phyloP scores from a whole-genome alignment of 1,140 invertebrate species.

The Hypothenemus hampei region DNA sequence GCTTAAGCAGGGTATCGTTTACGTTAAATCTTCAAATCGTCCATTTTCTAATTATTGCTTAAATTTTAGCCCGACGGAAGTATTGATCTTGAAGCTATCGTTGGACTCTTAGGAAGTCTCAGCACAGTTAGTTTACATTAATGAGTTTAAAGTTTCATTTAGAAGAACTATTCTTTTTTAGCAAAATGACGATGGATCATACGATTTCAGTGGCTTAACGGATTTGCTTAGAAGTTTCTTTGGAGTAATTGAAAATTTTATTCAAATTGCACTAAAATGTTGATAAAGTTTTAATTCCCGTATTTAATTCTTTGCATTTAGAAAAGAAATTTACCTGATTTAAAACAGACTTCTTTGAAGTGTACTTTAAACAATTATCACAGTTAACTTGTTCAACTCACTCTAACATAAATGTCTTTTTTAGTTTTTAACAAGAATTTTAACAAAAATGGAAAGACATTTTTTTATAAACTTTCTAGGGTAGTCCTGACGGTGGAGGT shows the following conservation, averaged over 20 bases:
- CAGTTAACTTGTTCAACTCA: too few species aligned
- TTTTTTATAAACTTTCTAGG: conserved; percentile 35
- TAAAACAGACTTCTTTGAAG: too few species aligned
- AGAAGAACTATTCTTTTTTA: conserved; percentile 25
- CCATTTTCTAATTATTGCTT: conserved; percentile 5
- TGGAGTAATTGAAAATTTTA: conserved; percentile 46
- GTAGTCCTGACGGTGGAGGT: conserved; percentile 48
- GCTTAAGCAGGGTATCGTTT: conserved; percentile 46
- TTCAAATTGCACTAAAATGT: too few species aligned
- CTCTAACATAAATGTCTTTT: too few species aligned
- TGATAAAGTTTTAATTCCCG: too few species aligned
- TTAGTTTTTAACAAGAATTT: too few species aligned
- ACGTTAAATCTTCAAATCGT: too few species aligned
- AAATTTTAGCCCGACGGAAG: conserved; percentile 41
- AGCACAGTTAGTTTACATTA: conserved; percentile 41
- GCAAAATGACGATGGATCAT: conserved; percentile 42
- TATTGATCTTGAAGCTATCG: conserved; percentile 42
- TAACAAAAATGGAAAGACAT: background rate
- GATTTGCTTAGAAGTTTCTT: conserved; percentile 48
- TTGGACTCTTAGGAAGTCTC: conserved; percentile 44
- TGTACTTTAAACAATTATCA: too few species aligned
- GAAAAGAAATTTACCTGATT: too few species aligned
- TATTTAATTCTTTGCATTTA: too few species aligned
- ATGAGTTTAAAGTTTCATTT: background rate
- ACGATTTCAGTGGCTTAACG: conserved; percentile 44